Base-by-base conservation (phyloP, 2,888 invertebrate genomes). In the Danaus chrysippus region DNA sequence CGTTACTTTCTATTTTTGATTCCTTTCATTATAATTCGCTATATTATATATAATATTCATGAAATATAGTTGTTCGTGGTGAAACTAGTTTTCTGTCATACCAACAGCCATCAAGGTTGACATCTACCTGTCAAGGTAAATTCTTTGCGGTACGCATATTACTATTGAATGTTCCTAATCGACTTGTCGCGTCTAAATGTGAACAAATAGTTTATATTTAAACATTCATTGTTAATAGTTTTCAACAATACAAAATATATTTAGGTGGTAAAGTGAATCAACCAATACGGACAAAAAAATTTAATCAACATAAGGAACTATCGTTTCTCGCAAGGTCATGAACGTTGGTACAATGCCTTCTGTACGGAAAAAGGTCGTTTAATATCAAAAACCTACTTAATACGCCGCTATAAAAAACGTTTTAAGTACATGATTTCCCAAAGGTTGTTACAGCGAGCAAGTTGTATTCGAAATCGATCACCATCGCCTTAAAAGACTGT, bases 311-410 rank as follows among this genome's bases (percentile, higher is more conserved):
- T 71, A 79, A 82, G 82, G 81, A 86, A 83, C 78, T 74, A 72
- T 66, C 81, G 81, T 77, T 80, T 74, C 72, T 62, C 72, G 73
- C 84, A 89, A 90, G 88, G 87, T 85, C 86, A 82, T 71, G 81
- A 80, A 71, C 82, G 82, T 73, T 74, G 81, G 85, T 80, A 82
- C 85, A 87, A 82, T 83, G 86, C 81, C 87, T 85, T 82, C 75
- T 68, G 71, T 73, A 74, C 79, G 73, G 69, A 59, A 57, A 55
- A 58, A 15, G 58, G 49, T 34, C 49, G 49, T 49, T 49, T 17
- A 49, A 46, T 17, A 49, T 15, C 17, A 49, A 17, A 17, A 49
- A 49, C 17, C 17, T 49, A 17, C 10, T 17, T 49, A 17, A 49
- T 11, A n/a, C 10, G n/a, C 23, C 23, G 23, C 23, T 34, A 34